Evolutionary conservation across 2,888 invertebrate species (phyloP).

Genomic region (Metallyticus violacea): DNA sequence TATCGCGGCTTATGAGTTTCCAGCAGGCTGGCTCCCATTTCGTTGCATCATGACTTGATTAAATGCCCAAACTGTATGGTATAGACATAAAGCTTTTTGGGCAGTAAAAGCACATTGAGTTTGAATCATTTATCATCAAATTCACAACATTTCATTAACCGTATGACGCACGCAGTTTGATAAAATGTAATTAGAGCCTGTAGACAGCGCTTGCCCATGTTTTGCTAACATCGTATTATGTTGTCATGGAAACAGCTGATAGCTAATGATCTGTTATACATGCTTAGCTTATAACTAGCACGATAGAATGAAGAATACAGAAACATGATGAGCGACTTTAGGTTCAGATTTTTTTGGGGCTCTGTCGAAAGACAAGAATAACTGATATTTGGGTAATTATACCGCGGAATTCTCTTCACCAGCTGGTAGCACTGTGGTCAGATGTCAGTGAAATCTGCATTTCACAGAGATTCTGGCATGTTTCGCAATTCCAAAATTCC

Average conservation of each 20-base stretch:
- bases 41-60: not conserved
- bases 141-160: not conserved
- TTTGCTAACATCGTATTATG: not conserved
- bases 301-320: not conserved
- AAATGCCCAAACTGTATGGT: not conserved
- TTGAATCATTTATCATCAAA: not conserved
- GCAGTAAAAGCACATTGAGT: not conserved
- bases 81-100: not conserved
- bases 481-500: not conserved
- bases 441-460: not conserved
- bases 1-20: too few species aligned
- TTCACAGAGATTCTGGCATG: not conserved
- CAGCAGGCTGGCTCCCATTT: not conserved
- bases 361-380: not conserved
- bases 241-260: not conserved
- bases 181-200: not conserved
- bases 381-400: not conserved
- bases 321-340: not conserved
- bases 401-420: not conserved
- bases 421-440: too few species aligned
- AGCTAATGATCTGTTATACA: not conserved
- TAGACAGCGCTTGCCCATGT: not conserved
- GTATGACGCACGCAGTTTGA: not conserved
- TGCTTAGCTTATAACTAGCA: not conserved
- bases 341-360: not conserved